phyloP scores from a whole-genome alignment of 2,888 invertebrate species.

The Heteropelma amictum region DNA sequence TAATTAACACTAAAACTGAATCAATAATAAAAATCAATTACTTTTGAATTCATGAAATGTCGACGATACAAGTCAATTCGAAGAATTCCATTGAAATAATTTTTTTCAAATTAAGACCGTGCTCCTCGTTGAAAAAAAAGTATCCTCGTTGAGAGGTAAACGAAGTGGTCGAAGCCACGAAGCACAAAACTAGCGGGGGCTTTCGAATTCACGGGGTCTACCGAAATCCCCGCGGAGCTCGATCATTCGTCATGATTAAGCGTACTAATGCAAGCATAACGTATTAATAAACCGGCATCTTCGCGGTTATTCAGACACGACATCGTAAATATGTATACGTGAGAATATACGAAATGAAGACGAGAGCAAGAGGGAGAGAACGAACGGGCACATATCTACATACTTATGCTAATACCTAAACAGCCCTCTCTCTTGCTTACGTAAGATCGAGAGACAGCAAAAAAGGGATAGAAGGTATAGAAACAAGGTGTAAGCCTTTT shows the following conservation, averaged over 20 bases:
- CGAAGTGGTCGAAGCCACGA: conserved; percentile 15
- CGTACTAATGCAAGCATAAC: conserved; percentile 76
- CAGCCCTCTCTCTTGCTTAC: neutral
- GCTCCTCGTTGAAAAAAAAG: conserved; percentile 18
- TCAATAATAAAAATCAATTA: too few relatives aligned
- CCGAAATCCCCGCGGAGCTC: conserved; percentile 71
- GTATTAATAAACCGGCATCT: conserved; percentile 74
- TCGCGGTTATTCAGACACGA: conserved; percentile 56
- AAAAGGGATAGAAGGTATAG: conserved; percentile 55
- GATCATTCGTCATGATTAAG: conserved; percentile 77
- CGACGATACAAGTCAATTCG: too few relatives aligned
- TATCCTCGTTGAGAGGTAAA: conserved; percentile 13
- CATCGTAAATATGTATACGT: conserved; percentile 69
- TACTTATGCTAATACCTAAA: conserved; percentile 70
- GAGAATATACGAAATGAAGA: too few relatives aligned
- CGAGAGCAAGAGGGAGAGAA: conserved; percentile 50
- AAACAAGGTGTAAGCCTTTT: conserved; percentile 69
- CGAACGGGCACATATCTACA: conserved; percentile 64
- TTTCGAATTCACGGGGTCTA: conserved; percentile 62
- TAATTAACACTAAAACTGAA: too few relatives aligned
- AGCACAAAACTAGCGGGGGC: conserved; percentile 45
- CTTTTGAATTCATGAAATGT: too few relatives aligned
- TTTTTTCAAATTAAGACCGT: neutral
- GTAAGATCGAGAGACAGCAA: conserved; percentile 8
- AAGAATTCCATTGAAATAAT: neutral